Percentiles rank a stretch among this genome's conserved stretches.
phyloP scores from a whole-genome alignment of 2,113 vertebrate species.

The Strigops habroptila region DNA sequence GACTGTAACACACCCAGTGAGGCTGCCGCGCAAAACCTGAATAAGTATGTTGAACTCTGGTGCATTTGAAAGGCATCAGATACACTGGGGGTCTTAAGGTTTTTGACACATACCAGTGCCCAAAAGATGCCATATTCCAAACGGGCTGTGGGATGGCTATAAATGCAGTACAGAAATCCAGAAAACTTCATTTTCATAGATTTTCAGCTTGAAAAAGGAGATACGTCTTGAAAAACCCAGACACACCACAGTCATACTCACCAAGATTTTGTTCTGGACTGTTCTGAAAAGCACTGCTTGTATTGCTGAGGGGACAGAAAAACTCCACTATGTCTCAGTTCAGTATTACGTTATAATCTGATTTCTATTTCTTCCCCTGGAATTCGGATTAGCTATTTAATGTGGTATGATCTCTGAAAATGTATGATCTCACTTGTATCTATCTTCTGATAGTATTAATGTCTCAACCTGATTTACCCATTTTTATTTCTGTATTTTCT shows the following conservation, averaged over 20 bases:
- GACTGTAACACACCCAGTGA: accelerated
- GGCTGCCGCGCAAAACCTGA: background rate
- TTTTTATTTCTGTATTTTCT: background rate
- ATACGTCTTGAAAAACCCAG: background rate
- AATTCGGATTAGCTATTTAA: background rate
- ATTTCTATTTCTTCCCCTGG: background rate
- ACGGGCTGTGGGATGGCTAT: background rate
- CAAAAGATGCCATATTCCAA: background rate
- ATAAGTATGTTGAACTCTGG: accelerated
- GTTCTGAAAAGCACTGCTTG: background rate
- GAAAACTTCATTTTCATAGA: background rate
- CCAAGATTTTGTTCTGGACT: background rate
- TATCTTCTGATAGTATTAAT: background rate
- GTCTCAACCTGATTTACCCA: background rate
- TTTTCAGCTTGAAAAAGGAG: background rate
- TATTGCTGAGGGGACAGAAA: background rate
- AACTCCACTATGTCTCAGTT: background rate
- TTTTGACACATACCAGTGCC: background rate
- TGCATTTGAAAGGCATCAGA: background rate
- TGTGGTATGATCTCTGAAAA: background rate
- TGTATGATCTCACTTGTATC: background rate
- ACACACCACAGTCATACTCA: background rate
- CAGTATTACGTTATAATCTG: background rate
- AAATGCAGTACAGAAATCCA: background rate
- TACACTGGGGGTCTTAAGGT: background rate